phyloP scores from a whole-genome alignment of 2,888 invertebrate species.

The Allophyes oxyacanthae region DNA sequence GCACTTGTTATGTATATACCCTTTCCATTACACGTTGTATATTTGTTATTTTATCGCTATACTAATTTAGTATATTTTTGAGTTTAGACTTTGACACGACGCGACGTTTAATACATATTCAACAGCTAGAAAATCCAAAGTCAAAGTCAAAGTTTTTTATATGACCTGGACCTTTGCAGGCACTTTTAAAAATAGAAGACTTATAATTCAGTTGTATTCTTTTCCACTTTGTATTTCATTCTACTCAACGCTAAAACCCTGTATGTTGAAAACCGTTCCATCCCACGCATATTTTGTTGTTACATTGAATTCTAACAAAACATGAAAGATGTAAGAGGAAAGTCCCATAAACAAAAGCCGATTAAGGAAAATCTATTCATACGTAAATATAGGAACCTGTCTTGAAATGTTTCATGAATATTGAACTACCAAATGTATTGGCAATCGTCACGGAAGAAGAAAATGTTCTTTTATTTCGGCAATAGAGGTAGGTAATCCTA shows the following conservation, averaged over 20 bases:
- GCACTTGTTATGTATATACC: no score
- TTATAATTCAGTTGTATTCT: no score
- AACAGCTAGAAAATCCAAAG: no score
- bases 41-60: no score
- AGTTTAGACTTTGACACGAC: no score
- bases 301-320: conserved; percentile 11
- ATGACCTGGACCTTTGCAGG: no score
- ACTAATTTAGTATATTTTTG: no score
- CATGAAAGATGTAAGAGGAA: conserved; percentile 24
- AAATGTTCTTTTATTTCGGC: conserved; percentile 43
- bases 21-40: no score
- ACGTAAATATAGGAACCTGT: conserved; percentile 41
- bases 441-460: conserved; percentile 51
- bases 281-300: neutral
- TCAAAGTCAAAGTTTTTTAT: no score
- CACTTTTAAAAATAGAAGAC: neutral
- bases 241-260: neutral
- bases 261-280: neutral
- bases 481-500: conserved; percentile 51
- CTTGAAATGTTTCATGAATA: conserved; percentile 54
- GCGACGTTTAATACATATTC: no score
- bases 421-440: conserved; percentile 50
- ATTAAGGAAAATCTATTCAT: conserved; percentile 41
- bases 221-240: no score
- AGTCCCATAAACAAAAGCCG: conserved; percentile 23